Base-by-base conservation (phyloP, 2,888 invertebrate species). In the Candidula unifasciata region DNA sequence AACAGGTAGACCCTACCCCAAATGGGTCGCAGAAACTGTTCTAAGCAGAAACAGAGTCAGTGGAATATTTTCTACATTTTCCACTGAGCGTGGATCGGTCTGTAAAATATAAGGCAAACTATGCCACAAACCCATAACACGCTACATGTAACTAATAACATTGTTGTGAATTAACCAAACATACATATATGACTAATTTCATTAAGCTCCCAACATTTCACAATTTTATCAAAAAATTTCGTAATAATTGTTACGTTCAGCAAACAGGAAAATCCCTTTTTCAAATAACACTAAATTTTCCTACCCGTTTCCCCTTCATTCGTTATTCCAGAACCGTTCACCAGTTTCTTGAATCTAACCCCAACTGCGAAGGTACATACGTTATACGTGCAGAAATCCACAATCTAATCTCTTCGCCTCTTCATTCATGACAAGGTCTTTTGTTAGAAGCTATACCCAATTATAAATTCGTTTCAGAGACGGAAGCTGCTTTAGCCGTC, bases 381-480 rank as follows among this genome's bases (percentile, higher is more conserved):
- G 54, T 54, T 74, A 74, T 27, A 69, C 69, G 18, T 24, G 10
- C 30, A 33, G 69, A 35, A 54, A 54, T 30, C 30, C 54, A 10
- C 8, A 27, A 18, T 30, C 74, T 74, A 74, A 74, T 74, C 74
- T 74, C 3, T 54, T 74, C 18, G 8, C 52, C 16, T 30, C 30
- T 54, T 54, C 74, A 74, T 74, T 74, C 30, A 52, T 54, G 54
- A 74, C 74, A 33, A 21, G 18, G 21, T 54, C 74, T 74, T 54
- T 74, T 74, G 54, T 74, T 33, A 54, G 30, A 30, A 16, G 8
- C 1, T 54, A 74, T 74, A 10, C 74, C 54, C 74, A 74, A 74
- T 74, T 74, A 74, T 54, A 74, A 74, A 54, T 30, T 54, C 30
- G 54, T 78, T 64, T 78, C 77, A 64, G n/a, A 24, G 24, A 60